These are phyloP conservation scores for Mnemiopsis leidyi DNA, from an alignment of 37 sponge, comb jelly and placozoan genomes.

Conservation along the genomic window DNA sequence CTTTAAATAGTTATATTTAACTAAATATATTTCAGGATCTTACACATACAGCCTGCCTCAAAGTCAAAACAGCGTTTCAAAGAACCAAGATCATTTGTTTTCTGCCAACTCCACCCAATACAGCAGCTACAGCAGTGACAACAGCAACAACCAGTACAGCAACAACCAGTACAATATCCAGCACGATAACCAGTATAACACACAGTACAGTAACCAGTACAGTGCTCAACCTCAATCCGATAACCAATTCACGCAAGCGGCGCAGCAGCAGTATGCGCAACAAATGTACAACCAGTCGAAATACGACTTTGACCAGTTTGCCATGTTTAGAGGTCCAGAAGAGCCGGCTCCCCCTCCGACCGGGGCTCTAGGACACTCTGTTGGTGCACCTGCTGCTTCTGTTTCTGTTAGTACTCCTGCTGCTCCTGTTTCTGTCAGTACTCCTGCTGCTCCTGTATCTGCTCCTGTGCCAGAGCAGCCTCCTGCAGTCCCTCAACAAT, in stretches of 20 bases:
- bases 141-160: slow-evolving; percentile 37
- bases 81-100: neutral
- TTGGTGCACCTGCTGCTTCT: neutral
- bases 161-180: slow-evolving; percentile 19
- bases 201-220: neutral
- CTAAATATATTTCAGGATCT: neutral
- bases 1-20: no score
- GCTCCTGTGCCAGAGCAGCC: neutral
- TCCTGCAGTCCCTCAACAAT: neutral
- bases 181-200: neutral
- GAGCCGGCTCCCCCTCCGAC: slow-evolving; percentile 54
- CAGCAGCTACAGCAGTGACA: slow-evolving; percentile 7
- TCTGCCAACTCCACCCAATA: slow-evolving; percentile 6
- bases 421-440: neutral
- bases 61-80: neutral
- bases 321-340: slow-evolving; percentile 59
- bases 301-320: slow-evolving; percentile 42
- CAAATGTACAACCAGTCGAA: slow-evolving; percentile 61
- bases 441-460: neutral
- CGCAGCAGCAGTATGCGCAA: slow-evolving; percentile 55
- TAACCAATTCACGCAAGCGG: neutral
- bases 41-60: slow-evolving; percentile 57
- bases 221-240: neutral
- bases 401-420: neutral
- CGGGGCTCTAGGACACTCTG: neutral